Percentiles rank a stretch among this genome's conserved stretches.
Evolutionary conservation across 2,888 invertebrate species (phyloP).

Genomic region (Diaphora mendica): DNA sequence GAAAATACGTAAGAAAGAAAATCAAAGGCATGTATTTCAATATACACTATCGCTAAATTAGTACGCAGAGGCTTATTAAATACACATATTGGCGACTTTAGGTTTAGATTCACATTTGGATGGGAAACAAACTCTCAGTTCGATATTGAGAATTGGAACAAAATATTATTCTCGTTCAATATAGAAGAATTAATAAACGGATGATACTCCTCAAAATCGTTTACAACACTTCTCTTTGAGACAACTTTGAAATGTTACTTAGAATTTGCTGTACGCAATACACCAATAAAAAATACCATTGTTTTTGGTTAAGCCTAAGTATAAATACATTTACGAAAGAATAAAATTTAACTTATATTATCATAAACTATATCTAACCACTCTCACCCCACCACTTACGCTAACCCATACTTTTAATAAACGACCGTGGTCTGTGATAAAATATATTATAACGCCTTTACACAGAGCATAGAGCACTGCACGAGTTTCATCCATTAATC

Average conservation of each 20-base stretch:
- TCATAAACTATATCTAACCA: conserved; percentile 27
- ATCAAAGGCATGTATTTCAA: too few relatives aligned
- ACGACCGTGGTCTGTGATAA: conserved; percentile 53
- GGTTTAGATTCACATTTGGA: too few relatives aligned
- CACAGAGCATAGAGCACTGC: conserved; percentile 68
- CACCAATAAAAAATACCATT: background rate
- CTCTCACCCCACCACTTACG: conserved; percentile 35
- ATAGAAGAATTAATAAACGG: too few relatives aligned
- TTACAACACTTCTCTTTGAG: too few relatives aligned
- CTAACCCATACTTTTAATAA: conserved; percentile 52
- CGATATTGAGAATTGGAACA: too few relatives aligned
- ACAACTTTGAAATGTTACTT: background rate
- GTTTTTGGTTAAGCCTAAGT: background rate
- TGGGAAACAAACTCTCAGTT: too few relatives aligned
- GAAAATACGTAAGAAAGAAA: too few relatives aligned
- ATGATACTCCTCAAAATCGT: too few relatives aligned
- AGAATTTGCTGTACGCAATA: background rate
- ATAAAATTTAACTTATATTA: conserved; percentile 8
- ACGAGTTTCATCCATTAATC: conserved; percentile 72
- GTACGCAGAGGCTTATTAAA: background rate
- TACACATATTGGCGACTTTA: too few relatives aligned
- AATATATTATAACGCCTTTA: conserved; percentile 58
- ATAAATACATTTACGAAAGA: background rate
- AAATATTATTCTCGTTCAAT: too few relatives aligned
- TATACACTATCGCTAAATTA: too few relatives aligned